Percentiles rank a stretch among this genome's conserved stretches.
phyloP scores from a whole-genome alignment of 1,140 invertebrate genomes.

The fruit fly (Drosophila melanogaster) region Release_6_plus_ISO1_MT NT_033779.5:13756001-13756500 shows the following conservation, averaged over 20 bases:
- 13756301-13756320: conserved; percentile 60
- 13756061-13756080: conserved; percentile 64
- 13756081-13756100: conserved; percentile 61
- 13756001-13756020: neutral
- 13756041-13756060: conserved; percentile 58
- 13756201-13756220: conserved; percentile 51
- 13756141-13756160: conserved; percentile 66
- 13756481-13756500: conserved; percentile 30
- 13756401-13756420: conserved; percentile 83
- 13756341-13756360: conserved; percentile 51
- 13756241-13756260: conserved; percentile 29
- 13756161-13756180: conserved; percentile 76
- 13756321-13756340: conserved; percentile 30
- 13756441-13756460: conserved; percentile 79
- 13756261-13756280: conserved; percentile 25
- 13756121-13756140: conserved; percentile 68
- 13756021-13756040: neutral
- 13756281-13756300: conserved; percentile 53
- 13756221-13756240: conserved; percentile 63
- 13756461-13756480: conserved; percentile 58
- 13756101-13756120: conserved; percentile 19
- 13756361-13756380: conserved; percentile 10
- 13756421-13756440: conserved; percentile 80
- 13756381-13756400: conserved; percentile 62
- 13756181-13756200: conserved; percentile 82